Evolutionary conservation across 2,888 invertebrate genomes (phyloP), one percentile per base, ranked within the genome.

Genomic region (Rotaria magnacalcarata): DNA sequence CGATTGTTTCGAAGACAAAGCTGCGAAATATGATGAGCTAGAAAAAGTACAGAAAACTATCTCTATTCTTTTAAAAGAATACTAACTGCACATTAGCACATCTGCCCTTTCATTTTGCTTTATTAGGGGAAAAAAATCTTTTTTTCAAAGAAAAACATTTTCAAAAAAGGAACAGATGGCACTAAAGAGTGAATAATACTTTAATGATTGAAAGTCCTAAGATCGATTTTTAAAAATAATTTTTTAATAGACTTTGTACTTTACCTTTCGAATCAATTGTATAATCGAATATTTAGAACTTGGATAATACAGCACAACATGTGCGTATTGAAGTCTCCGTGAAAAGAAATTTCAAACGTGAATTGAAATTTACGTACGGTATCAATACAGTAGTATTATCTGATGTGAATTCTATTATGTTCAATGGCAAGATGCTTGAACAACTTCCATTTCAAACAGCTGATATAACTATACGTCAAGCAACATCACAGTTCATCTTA

Each of bases 401-500:
- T 1, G 24, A 80, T 80, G 14, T 80, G 1, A 14, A 80, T 80
- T 24, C 43, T 21, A 80, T 80, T 1, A 80, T 7, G 24, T 47
- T 80, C 10, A 80, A 80, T n/a, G n/a, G 47, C 10, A 80, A 80
- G 10, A n/a, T 47, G 11, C 11, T 80, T 47, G 14, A 21, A 24
- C 47, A 47, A 47, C 80, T 80, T 21, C 80, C 80, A 47, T 43
- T 24, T 47, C 21, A 43, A 24, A 14, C 47, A 8, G 6, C 2
- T 24, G 43, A 80, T n/a, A 19, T 80, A 5, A 10, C 43, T 11
- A 47, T 80, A 4, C 80, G 80, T n/a, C 47, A 47, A n/a, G 80
- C 47, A 19, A 80, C 80, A 80, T 80, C 80, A 16, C 80, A 80
- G 0, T 80, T 80, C 47, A 80, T 80, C 47, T 80, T 80, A 47